Evolutionary conservation across 2,797 vertebrate genomes (phyloP).

Genomic region (Esox masquinongy): DNA sequence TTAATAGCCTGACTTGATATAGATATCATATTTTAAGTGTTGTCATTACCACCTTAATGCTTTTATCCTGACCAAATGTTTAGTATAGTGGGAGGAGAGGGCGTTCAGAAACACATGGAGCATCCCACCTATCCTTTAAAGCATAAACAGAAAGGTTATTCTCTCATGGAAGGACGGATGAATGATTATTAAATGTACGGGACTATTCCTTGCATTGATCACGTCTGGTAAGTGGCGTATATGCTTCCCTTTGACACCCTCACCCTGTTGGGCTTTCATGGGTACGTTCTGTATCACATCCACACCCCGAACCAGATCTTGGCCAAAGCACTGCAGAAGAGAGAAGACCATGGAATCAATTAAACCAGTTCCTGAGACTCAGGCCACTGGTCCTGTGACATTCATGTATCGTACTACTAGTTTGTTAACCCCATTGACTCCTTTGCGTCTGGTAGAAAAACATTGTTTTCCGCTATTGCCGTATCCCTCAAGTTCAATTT

Average conservation of each 20-base stretch:
- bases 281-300: background rate
- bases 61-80: constrained; percentile 8
- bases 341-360: no score
- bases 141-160: constrained; percentile 40
- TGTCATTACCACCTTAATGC: no score
- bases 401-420: no score
- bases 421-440: no score
- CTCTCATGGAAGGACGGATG: constrained; percentile 46
- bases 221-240: constrained; percentile 1
- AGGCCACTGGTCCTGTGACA: no score
- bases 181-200: constrained; percentile 43
- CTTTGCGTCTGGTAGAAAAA: no score
- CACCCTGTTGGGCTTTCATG: background rate
- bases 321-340: no score
- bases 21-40: background rate
- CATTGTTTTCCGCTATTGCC: no score
- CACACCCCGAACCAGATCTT: no score
- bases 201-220: constrained; percentile 35
- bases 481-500: no score
- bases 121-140: constrained; percentile 22
- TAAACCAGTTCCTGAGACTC: no score
- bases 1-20: constrained; percentile 8
- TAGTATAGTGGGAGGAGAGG: background rate
- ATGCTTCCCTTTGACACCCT: background rate
- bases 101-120: constrained; percentile 17